Conservation (phyloP, 1,140 invertebrate species). For the Zophobas morio region DNA sequence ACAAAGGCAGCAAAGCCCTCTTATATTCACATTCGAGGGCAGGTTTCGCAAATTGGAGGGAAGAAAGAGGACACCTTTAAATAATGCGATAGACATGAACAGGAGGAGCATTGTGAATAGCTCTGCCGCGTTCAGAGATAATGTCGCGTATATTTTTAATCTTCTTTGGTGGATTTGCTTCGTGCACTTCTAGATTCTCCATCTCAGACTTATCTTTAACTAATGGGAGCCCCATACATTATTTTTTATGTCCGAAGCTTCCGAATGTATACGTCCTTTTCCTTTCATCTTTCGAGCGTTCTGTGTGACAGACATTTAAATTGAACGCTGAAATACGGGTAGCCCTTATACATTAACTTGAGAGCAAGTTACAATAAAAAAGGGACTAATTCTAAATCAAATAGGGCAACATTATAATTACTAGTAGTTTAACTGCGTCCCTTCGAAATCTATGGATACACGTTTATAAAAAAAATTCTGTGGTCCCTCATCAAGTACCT, state of each 20-base stretch:
- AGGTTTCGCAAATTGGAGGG: not conserved
- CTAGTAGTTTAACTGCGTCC: no score
- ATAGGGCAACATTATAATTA: no score
- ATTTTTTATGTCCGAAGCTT: not conserved
- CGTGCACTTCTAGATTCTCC: not conserved
- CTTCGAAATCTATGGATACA: no score
- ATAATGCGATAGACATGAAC: not conserved
- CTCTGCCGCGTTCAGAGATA: not conserved
- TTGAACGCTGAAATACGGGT: not conserved
- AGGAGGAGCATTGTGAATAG: not conserved
- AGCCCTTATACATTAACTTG: not conserved
- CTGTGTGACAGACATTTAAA: not conserved
- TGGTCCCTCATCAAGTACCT: no score
- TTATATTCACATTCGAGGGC: not conserved
- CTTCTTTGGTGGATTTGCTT: not conserved
- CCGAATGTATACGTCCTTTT: not conserved
- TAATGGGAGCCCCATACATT: conserved; percentile 3
- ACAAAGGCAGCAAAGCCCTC: conserved; percentile 3
- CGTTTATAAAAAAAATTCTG: no score
- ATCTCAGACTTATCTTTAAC: not conserved
- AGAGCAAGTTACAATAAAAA: not conserved
- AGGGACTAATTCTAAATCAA: no score
- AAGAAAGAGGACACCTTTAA: not conserved
- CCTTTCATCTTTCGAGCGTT: not conserved
- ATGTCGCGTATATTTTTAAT: not conserved